Evolutionary conservation across 2,113 vertebrate species (phyloP), one percentile per base, ranked within the genome.

Genomic region (Nycticorax nycticorax): DNA sequence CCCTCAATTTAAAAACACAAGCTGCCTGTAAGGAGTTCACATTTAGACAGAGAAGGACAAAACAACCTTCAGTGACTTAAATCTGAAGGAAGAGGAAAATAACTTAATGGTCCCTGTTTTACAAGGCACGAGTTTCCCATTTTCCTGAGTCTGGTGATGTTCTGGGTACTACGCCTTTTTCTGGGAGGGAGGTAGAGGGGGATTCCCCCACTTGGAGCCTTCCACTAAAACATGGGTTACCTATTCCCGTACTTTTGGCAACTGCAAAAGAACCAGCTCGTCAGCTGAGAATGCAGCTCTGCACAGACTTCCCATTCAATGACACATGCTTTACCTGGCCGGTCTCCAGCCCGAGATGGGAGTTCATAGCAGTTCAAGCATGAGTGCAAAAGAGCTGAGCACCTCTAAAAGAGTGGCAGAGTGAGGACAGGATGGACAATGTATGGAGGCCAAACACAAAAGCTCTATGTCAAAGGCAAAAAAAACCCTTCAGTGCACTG

Each of bases 161-260:
- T 80, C 67, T 66, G 59, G 50, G 27, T 56, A 67, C 37, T 24
- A 24, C 18, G 16, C 2, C 9, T 48, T 53, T 47, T 37, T 32
- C 41, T 2, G 3, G 4, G 3, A 4, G 3, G 10, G 4, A 5
- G 4, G 4, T 9, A 5, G 26, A 59, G 5, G 7, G 37, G 8
- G 7, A 69, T 53, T 87, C 45, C 50, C 19, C 7, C 6, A 21
- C 48, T 52, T 41, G 14, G 12, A 85, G 8, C 18, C 27, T 59
- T 73, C 3, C 26, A 35, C 66, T 72, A 52, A 59, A 72, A 39
- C 30, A 83, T 2, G 0, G 2, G 30, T 73, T 52, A 69, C 7
- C 12, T 43, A 20, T 60, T 76, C 12, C 13, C 2, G 1, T 43
- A 24, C 12, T 92, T 69, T 41, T 59, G 17, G 33, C 66, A 88